Evolutionary conservation across 2,113 vertebrate species (phyloP).

Genomic region (Nibea albiflora): DNA sequence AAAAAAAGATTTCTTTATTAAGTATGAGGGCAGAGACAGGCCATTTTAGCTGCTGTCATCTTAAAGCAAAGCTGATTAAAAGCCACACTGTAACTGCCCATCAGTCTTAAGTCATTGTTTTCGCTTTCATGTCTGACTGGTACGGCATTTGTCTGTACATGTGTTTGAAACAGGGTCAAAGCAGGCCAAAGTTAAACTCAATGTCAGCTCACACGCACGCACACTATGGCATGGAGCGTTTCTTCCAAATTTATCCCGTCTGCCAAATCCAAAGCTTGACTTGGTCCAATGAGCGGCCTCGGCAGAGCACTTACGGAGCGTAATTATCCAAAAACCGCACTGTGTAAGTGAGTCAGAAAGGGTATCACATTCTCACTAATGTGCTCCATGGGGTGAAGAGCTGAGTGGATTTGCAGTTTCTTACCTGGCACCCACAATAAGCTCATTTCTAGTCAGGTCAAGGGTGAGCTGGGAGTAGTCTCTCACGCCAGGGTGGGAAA

Average conservation of each 20-base stretch:
- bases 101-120: constrained; percentile 23
- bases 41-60: constrained; percentile 20
- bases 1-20: neutral
- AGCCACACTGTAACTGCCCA: neutral
- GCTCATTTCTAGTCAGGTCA: constrained; percentile 95
- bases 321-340: constrained; percentile 48
- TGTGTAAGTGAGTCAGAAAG: constrained; percentile 51
- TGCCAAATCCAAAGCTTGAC: constrained; percentile 58
- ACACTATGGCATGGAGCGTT: constrained; percentile 20
- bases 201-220: neutral
- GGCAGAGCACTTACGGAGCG: constrained; percentile 52
- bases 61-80: constrained; percentile 23
- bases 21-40: neutral
- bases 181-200: constrained; percentile 3
- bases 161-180: constrained; percentile 3
- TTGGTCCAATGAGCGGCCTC: constrained; percentile 43
- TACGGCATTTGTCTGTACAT: neutral
- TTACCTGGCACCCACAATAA: constrained; percentile 99
- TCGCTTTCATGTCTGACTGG: neutral
- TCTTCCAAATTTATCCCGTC: constrained; percentile 35
- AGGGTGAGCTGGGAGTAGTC: constrained; percentile 98
- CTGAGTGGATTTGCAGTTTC: constrained; percentile 62
- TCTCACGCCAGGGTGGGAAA: constrained; percentile 90
- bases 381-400: constrained; percentile 47
- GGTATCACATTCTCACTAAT: constrained; percentile 63